Evolutionary conservation across 2,888 invertebrate species (phyloP).

Genomic region (Tiphia femorata): DNA sequence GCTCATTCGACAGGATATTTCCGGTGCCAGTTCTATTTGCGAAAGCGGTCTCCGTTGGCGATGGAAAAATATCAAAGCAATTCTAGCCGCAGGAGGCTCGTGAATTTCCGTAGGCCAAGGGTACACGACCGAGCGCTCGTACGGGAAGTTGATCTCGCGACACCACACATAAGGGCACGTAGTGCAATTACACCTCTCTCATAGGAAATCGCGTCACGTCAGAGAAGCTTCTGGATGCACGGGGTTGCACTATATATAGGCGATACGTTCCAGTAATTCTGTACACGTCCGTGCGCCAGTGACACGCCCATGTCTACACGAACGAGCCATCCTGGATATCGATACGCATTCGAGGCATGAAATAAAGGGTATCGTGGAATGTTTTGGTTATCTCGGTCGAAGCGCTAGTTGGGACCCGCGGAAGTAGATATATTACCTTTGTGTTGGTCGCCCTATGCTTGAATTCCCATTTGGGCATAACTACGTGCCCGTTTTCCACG

Average conservation of each 20-base stretch:
- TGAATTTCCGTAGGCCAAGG: slow-evolving; percentile 13
- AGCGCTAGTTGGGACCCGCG: no score
- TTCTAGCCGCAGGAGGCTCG: no score
- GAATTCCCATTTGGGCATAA: no score
- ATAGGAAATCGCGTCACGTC: slow-evolving; percentile 39
- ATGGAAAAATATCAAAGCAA: no score
- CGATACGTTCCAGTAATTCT: slow-evolving; percentile 24
- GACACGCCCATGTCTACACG: slow-evolving; percentile 12
- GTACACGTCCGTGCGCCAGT: slow-evolving; percentile 22
- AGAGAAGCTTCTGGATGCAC: slow-evolving; percentile 21
- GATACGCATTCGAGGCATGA: slow-evolving; percentile 16
- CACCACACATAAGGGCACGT: slow-evolving; percentile 29
- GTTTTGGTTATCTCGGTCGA: background rate
- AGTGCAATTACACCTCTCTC: slow-evolving; percentile 32
- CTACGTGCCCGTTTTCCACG: no score
- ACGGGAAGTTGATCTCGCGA: slow-evolving; percentile 9
- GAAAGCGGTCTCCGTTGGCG: no score
- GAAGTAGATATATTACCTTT: no score
- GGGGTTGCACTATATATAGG: slow-evolving; percentile 15
- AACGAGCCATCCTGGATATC: slow-evolving; percentile 12
- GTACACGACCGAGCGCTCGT: no score
- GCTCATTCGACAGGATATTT: no score
- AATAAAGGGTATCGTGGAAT: background rate
- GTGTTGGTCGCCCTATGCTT: no score
- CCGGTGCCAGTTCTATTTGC: no score